Conservation (phyloP, 2,113 vertebrate species). For the Laticauda laticaudata region DNA sequence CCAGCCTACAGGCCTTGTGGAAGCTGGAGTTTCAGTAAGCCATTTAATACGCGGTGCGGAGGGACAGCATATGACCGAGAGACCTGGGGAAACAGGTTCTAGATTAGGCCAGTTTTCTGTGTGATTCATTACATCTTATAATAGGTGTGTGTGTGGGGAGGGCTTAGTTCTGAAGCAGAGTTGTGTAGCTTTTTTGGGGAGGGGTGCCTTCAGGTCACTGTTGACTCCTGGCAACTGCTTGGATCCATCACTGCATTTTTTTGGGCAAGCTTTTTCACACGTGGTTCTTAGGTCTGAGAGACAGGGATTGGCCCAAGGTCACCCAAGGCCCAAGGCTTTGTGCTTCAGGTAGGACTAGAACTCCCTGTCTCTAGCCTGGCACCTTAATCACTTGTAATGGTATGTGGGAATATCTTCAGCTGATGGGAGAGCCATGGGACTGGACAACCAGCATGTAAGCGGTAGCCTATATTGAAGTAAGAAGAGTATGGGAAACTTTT, state of each 20-base stretch:
- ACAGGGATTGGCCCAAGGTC: neutral
- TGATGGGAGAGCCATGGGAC: neutral
- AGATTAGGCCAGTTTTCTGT: neutral
- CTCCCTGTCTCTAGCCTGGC: neutral
- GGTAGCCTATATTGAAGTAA: neutral
- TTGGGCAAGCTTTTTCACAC: neutral
- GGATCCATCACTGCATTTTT: neutral
- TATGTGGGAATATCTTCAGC: neutral
- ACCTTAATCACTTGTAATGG: neutral
- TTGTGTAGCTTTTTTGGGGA: neutral
- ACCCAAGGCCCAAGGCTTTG: neutral
- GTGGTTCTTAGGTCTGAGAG: neutral
- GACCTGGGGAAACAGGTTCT: neutral
- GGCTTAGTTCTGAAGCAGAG: neutral
- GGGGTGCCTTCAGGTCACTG: neutral
- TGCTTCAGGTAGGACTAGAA: neutral
- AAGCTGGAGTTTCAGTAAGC: neutral
- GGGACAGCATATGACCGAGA: neutral
- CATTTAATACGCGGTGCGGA: neutral
- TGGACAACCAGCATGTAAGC: neutral
- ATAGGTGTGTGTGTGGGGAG: neutral
- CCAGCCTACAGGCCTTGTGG: neutral
- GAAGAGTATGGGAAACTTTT: neutral
- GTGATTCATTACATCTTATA: neutral
- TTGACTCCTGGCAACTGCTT: neutral